Conservation (phyloP, 2,113 vertebrate species). For the Onychostruthus taczanowskii region DNA sequence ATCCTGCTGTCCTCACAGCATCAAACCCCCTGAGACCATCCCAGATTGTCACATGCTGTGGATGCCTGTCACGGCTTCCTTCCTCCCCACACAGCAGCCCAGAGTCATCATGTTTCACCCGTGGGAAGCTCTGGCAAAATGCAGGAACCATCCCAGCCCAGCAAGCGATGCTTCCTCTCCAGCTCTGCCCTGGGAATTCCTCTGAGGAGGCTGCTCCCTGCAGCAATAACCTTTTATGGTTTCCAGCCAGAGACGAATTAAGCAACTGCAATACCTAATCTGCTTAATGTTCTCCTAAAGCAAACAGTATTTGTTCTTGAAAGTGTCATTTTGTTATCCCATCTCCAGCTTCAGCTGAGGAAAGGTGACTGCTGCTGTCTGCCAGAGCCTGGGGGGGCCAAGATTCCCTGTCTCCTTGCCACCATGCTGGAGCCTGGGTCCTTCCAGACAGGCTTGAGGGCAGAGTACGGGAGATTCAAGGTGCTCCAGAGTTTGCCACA, state of each 20-base stretch:
- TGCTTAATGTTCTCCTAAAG: constrained; percentile 33
- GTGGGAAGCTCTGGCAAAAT: not conserved
- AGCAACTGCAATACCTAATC: constrained; percentile 31
- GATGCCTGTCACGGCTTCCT: not conserved
- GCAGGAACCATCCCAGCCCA: not conserved
- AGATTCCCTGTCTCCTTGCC: not conserved
- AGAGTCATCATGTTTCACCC: fast-evolving
- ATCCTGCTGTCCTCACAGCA: not conserved
- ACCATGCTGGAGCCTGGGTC: fast-evolving
- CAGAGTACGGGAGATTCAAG: fast-evolving
- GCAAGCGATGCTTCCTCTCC: not conserved
- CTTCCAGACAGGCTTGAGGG: fast-evolving
- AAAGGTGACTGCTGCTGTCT: not conserved
- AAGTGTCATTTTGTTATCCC: constrained; percentile 21
- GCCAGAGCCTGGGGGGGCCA: not conserved
- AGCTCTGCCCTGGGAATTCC: constrained; percentile 53
- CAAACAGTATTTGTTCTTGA: constrained; percentile 15
- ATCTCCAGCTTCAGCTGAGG: not conserved
- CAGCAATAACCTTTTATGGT: constrained; percentile 73
- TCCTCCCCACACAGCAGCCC: not conserved
- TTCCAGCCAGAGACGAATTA: constrained; percentile 8
- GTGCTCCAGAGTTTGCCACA: not conserved
- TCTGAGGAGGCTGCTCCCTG: not conserved
- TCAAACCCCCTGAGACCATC: not conserved
- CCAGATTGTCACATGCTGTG: not conserved